Conservation (phyloP, 2,113 vertebrate species). For the Cephalophus harveyi region DNA sequence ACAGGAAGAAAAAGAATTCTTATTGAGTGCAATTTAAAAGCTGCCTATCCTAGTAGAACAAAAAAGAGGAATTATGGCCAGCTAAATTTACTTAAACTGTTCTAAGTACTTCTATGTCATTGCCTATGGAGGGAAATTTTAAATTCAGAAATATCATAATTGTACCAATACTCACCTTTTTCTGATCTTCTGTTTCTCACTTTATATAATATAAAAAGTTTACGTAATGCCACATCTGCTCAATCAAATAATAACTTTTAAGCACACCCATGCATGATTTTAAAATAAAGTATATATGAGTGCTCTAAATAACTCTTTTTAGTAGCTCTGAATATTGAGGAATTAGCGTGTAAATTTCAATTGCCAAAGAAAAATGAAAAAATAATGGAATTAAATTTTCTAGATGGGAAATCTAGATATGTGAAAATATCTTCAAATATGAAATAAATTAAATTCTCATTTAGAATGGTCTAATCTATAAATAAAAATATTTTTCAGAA, state of each 20-base stretch:
- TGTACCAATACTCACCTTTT: neutral
- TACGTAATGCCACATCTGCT: neutral
- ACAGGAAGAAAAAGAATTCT: neutral
- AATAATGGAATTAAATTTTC: neutral
- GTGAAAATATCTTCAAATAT: neutral
- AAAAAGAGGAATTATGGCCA: neutral
- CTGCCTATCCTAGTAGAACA: neutral
- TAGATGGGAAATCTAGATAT: neutral
- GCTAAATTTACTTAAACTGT: neutral
- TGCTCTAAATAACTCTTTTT: neutral
- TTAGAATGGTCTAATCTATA: neutral
- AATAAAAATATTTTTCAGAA: constrained; percentile 25
- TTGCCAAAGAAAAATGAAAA: neutral
- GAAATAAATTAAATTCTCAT: constrained; percentile 23
- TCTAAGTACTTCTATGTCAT: neutral
- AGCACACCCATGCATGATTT: neutral
- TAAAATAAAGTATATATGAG: neutral
- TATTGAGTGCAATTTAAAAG: neutral
- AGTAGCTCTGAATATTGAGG: neutral
- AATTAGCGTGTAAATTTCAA: neutral
- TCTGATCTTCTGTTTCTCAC: neutral
- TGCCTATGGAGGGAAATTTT: neutral
- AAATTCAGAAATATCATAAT: neutral
- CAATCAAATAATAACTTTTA: constrained; percentile 6
- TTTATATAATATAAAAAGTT: neutral